phyloP scores from a whole-genome alignment of 2,113 vertebrate genomes.

The Tangachromis dhanisi region DNA sequence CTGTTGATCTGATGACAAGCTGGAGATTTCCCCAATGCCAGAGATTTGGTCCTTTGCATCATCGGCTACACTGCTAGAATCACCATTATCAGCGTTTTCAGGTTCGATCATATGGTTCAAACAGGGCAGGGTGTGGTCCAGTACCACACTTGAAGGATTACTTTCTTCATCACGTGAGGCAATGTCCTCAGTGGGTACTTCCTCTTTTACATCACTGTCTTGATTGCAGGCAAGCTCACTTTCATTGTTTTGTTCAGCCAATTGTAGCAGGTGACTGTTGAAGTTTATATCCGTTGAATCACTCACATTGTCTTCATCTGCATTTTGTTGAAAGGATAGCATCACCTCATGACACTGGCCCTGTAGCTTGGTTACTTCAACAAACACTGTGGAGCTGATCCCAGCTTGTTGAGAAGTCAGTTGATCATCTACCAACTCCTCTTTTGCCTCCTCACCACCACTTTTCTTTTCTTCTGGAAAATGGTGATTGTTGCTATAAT shows the following conservation, averaged over 20 bases:
- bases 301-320: background rate
- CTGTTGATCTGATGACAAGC: background rate
- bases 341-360: background rate
- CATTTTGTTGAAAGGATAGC: fast-evolving
- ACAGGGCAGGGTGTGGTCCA: background rate
- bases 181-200: background rate
- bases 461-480: background rate
- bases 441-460: background rate
- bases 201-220: background rate
- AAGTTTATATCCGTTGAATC: background rate
- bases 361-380: background rate
- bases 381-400: background rate
- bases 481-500: background rate
- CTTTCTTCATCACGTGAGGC: background rate
- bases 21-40: background rate
- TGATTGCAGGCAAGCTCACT: background rate
- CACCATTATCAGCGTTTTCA: background rate
- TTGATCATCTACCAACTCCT: background rate
- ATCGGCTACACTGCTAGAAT: background rate
- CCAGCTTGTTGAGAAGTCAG: background rate
- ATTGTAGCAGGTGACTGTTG: background rate
- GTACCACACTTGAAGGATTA: background rate
- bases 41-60: background rate
- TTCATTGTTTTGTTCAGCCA: background rate
- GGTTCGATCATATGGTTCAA: background rate